Conservation (phyloP, 2,113 vertebrate species). For the Chascanopsetta lugubris region DNA sequence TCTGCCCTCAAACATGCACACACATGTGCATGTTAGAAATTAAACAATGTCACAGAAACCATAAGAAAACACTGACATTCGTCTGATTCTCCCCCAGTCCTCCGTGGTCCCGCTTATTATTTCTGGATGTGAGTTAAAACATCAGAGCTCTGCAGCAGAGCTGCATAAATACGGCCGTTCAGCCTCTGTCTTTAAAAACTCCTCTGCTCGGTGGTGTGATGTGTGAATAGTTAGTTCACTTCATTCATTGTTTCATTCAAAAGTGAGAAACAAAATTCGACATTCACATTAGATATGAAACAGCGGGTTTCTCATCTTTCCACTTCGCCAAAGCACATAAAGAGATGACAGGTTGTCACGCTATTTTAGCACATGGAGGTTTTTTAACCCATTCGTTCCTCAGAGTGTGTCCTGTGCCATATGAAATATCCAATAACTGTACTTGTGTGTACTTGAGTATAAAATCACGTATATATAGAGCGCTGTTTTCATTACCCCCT, state of each 20-base stretch:
- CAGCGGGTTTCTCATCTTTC: conserved; percentile 21
- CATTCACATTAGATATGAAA: conserved; percentile 14
- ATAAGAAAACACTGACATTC: conserved; percentile 28
- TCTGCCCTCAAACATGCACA: conserved; percentile 28
- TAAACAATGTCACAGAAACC: conserved; percentile 48
- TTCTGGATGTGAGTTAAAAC: conserved; percentile 36
- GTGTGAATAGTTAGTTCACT: conserved; percentile 11
- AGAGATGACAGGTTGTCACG: conserved; percentile 27
- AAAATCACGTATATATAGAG: too few relatives aligned
- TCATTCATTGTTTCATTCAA: conserved; percentile 33
- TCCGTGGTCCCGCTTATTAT: conserved; percentile 5
- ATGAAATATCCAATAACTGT: too few relatives aligned
- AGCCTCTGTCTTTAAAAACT: conserved; percentile 13
- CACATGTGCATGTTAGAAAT: conserved; percentile 24
- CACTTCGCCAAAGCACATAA: conserved; percentile 5
- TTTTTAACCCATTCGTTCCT: conserved; percentile 24
- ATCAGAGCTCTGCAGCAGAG: conserved; percentile 18
- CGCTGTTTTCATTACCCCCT: too few relatives aligned
- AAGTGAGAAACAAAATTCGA: conserved; percentile 13
- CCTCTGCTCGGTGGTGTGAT: neutral
- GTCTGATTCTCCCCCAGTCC: conserved; percentile 46
- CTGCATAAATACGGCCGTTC: conserved; percentile 14
- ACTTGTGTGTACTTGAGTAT: too few relatives aligned
- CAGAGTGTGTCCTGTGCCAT: too few relatives aligned
- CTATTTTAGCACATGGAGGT: conserved; percentile 10